phyloP scores from a whole-genome alignment of 2,888 invertebrate genomes.

The Ormyrus rosae region DNA sequence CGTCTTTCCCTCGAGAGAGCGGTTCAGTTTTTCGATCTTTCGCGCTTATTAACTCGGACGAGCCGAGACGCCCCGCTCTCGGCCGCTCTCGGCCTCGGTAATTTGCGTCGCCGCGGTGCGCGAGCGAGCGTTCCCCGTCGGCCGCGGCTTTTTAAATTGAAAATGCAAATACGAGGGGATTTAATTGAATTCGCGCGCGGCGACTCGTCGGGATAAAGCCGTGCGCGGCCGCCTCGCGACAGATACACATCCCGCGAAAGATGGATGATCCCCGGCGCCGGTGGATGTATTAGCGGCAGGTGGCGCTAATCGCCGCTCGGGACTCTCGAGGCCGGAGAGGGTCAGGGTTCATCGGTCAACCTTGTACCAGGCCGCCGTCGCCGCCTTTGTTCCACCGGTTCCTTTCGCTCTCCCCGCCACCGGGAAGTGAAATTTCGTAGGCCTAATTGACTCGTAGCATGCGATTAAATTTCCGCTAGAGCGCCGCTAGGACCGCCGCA shows the following conservation, averaged over 20 bases:
- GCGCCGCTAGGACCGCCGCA: not conserved
- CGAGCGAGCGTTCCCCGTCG: not conserved
- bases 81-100: no score
- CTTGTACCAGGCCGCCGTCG: constrained; percentile 59
- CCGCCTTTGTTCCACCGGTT: no score
- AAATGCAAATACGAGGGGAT: constrained; percentile 21
- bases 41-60: no score
- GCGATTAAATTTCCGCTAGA: constrained; percentile 63
- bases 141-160: constrained; percentile 13
- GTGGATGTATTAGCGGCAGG: no score
- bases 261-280: no score
- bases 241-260: not conserved
- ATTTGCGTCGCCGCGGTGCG: not conserved
- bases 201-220: no score
- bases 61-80: no score
- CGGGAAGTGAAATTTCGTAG: constrained; percentile 69
- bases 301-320: no score
- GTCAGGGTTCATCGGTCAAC: constrained; percentile 66
- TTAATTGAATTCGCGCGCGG: not conserved
- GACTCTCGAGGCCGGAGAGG: constrained; percentile 42
- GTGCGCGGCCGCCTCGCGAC: no score
- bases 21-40: no score
- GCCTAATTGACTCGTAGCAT: constrained; percentile 69
- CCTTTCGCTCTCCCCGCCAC: not conserved
- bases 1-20: no score